Evolutionary conservation across 2,888 invertebrate genomes (phyloP), one percentile per base, ranked within the genome.

Genomic region (Ctenicera cuprea): DNA sequence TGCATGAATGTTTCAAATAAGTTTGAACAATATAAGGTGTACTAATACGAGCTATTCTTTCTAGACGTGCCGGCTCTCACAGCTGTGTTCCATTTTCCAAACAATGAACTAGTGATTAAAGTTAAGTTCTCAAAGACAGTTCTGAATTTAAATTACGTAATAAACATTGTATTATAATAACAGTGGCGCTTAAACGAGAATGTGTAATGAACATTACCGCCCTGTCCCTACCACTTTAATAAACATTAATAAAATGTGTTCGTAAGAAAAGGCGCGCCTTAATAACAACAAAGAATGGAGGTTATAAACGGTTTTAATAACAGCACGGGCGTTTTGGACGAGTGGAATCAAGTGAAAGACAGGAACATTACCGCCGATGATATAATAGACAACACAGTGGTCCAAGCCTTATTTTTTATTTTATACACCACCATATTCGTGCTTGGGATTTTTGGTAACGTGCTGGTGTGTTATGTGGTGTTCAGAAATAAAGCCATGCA

Each of bases 401-500:
- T 95, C 3, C 94, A 95, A 88, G 90, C 92, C 11, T 87, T 93
- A 59, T 95, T 95, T 84, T 94, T 92, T 82, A 88, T 93, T 71
- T 88, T 96, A 74, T 98, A 98, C 87, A 91, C 93, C 7, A 89
- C 92, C 12, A 95, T 98, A 77, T 99, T 98, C 85, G 90, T 95
- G 0, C 89, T 97, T 50, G 99, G 99, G 1, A 89, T 97, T 0
- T 92, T 94, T 80, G 98, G 98, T 0, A 98, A 98, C 86, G 90
- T 94, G 0, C 88, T 99, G 16, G 98, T 99, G 20, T 97, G 97
- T 83, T 98, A 94, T 84, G 97, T 99, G 14, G 98, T 99, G 5
- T 91, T 95, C 38, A 90, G 96, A 33, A 98, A 97, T 87, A 94
- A 93, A 79, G 94, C 95, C 30, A 98, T 99, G 98, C 98, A 98